Base-by-base conservation (phyloP, 2,113 vertebrate species). In the Bufo bufo region DNA sequence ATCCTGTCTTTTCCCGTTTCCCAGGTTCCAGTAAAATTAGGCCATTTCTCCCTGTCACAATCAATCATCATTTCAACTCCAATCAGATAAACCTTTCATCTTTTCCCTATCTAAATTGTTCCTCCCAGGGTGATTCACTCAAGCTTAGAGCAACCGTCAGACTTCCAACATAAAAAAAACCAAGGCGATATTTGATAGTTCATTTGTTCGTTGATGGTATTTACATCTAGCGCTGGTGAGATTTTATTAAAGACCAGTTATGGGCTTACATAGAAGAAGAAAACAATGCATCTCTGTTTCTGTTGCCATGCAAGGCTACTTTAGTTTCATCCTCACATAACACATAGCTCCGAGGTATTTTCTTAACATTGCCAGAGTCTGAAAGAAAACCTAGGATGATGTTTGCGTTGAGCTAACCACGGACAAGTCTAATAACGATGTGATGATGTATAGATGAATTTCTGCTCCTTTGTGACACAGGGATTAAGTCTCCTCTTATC, bases 381-480 rank as follows among this genome's bases (percentile, higher is more conserved):
- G 92, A 94, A 93, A 93, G 92, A 91, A 90, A 90, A 91, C 92
- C 91, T 93, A 94, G 93, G 94, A 94, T 94, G 95, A 94, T 92
- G 93, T 91, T 93, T 87, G 91, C 93, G 91, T 90, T 92, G 91
- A 90, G 91, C 92, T 93, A 92, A 93, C 93, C 90, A 91, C 93
- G 94, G 94, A 94, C 92, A 91, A 54, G 90, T 92, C 95, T 96
- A 98, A 98, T 97, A 96, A 96, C 93, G 93, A 97, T 92, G 95
- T 96, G 93, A 95, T 97, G 97, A 97, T 96, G 95, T 97, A 95
- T 96, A 95, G 95, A 93, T 95, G 95, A 97, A 97, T 97, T 96
- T 95, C 95, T 95, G 93, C 93, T 94, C 94, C 93, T 91, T 92
- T 92, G 94, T 95, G 95, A 96, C 95, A 97, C 91, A 91, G 87